Conservation (phyloP, 2,888 invertebrate species). For the Zeuzera pyrina region DNA sequence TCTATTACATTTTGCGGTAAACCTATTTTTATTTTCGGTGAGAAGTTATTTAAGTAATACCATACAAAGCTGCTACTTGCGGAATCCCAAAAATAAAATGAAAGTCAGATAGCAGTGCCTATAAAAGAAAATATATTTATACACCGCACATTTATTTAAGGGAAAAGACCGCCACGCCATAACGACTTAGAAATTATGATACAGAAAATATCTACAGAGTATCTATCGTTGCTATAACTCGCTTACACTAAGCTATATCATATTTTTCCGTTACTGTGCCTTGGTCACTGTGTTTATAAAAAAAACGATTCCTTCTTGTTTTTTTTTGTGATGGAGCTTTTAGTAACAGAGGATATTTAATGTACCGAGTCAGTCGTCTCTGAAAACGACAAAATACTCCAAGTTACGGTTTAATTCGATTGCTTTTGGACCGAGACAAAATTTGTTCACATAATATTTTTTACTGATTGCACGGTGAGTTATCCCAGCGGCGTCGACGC, state of each 20-base stretch:
- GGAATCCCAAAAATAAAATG: conserved; percentile 14
- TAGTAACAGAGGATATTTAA: not conserved
- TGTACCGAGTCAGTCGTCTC: conserved; percentile 6
- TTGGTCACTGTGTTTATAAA: no score
- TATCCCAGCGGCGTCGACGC: conserved; percentile 18
- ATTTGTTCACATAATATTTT: conserved; percentile 48
- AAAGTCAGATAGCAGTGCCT: conserved; percentile 14
- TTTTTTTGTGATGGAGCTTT: no score
- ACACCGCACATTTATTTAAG: conserved; percentile 17
- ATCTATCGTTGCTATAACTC: no score
- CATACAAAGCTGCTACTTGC: conserved; percentile 9
- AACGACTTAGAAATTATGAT: conserved; percentile 8
- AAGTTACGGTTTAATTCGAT: conserved; percentile 29
- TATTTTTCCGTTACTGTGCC: no score
- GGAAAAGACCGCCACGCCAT: conserved; percentile 10
- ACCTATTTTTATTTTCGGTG: no score
- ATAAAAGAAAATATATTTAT: conserved; percentile 22
- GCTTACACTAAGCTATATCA: no score
- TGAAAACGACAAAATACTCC: conserved; percentile 20
- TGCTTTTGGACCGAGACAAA: conserved; percentile 30
- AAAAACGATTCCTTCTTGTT: no score
- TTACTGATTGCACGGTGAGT: conserved; percentile 37
- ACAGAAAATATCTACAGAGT: not conserved
- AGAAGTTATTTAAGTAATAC: no score
- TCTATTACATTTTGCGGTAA: no score